Percentiles rank a stretch among this genome's conserved stretches.
Evolutionary conservation across 2,113 vertebrate species (phyloP).

Genomic region (Actenoides lindsayi): DNA sequence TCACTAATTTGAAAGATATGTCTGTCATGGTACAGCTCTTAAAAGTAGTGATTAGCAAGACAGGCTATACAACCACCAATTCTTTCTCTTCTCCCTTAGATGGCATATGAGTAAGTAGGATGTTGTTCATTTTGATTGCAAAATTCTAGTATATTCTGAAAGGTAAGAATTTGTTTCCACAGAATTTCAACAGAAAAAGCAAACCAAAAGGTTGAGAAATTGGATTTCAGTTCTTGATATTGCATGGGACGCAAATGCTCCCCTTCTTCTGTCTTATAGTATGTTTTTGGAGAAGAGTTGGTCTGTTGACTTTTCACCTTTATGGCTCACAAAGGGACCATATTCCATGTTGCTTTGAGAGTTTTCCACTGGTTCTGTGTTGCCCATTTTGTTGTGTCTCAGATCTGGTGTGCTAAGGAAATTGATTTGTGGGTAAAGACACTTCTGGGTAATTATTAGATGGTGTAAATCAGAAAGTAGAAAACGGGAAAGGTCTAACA

Average conservation of each 20-base stretch:
- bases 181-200: constrained; percentile 9
- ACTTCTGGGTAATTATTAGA: neutral
- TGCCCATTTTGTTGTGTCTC: neutral
- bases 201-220: neutral
- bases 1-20: constrained; percentile 1
- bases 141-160: neutral
- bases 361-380: neutral
- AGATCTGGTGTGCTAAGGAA: neutral
- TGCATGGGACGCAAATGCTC: neutral
- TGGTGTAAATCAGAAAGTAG: neutral
- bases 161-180: neutral
- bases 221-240: neutral
- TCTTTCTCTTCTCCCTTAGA: neutral
- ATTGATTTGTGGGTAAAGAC: neutral
- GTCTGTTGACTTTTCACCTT: neutral
- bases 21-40: neutral
- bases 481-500: neutral
- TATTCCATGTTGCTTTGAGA: neutral
- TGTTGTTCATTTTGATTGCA: constrained; percentile 16
- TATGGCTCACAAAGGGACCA: neutral
- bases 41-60: constrained; percentile 11
- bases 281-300: neutral
- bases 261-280: neutral
- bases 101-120: neutral
- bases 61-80: neutral